Percentiles rank a stretch among this genome's conserved stretches.
Evolutionary conservation across 2,888 invertebrate genomes (phyloP).

Genomic region (Eustalomyia histrio): DNA sequence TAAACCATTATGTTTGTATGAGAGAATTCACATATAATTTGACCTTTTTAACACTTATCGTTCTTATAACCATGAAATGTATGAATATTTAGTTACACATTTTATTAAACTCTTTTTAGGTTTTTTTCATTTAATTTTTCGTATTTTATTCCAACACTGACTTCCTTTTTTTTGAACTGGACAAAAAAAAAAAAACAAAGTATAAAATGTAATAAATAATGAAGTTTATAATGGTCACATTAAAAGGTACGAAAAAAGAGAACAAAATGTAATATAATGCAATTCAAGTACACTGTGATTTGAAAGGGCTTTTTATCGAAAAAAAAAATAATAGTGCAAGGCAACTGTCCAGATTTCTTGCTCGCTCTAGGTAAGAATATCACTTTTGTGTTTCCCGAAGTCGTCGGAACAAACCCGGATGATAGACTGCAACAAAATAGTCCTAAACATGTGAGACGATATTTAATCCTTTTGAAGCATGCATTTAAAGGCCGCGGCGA

Average conservation of each 20-base stretch:
- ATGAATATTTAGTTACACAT: conserved; percentile 65
- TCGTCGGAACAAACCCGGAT: no score
- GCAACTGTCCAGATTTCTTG: no score
- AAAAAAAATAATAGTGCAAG: no score
- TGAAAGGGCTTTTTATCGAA: background rate
- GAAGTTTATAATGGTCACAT: conserved; percentile 61
- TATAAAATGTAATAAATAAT: conserved; percentile 60
- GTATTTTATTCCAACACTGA: conserved; percentile 45
- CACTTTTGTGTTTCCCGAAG: no score
- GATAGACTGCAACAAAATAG: no score
- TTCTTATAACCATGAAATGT: conserved; percentile 61
- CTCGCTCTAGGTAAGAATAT: no score
- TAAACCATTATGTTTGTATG: conserved; percentile 8
- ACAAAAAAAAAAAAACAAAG: conserved; percentile 56
- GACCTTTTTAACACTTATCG: conserved; percentile 62
- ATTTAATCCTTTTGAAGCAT: no score
- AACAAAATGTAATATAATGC: conserved; percentile 36
- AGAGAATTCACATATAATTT: conserved; percentile 52
- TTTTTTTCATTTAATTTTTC: conserved; percentile 7
- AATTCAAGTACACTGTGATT: conserved; percentile 27
- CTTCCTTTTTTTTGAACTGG: conserved; percentile 56
- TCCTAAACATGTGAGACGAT: no score
- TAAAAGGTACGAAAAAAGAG: conserved; percentile 44
- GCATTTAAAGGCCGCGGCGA: no score
- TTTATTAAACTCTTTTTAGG: conserved; percentile 38